A percentile compares a stretch with the other conserved stretches of the same genome.
These are phyloP conservation scores for Guaruba guarouba DNA, from an alignment of 2,113 vertebrate genomes.

Conservation along the genomic window DNA sequence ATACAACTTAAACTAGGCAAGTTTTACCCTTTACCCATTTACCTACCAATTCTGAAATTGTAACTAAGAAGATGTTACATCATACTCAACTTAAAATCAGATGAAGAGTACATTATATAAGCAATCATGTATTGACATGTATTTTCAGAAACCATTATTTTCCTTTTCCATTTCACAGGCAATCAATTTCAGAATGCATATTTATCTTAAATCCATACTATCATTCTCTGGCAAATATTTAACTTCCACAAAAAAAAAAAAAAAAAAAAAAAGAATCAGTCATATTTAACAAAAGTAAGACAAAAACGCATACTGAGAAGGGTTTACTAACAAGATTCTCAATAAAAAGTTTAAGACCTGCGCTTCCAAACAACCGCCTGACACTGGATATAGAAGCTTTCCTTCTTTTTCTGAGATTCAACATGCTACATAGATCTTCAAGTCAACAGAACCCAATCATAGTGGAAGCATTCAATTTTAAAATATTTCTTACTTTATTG, in stretches of 20 bases:
- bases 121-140: neutral
- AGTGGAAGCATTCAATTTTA: neutral
- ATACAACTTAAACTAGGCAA: neutral
- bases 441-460: neutral
- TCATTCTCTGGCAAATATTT: neutral
- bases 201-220: neutral
- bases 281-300: neutral
- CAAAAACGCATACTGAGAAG: neutral
- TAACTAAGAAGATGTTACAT: neutral
- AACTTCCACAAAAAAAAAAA: neutral
- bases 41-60: neutral
- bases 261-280: neutral
- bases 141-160: neutral
- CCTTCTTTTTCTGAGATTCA: neutral
- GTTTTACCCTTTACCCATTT: neutral
- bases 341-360: neutral
- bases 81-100: neutral
- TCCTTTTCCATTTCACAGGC: neutral
- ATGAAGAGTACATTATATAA: neutral
- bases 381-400: neutral
- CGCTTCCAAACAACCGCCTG: neutral
- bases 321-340: neutral
- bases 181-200: neutral
- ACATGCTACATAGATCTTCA: neutral
- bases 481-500: constrained; percentile 87